Conservation (phyloP, 2,888 invertebrate genomes). For the Coelopa pilipes region DNA sequence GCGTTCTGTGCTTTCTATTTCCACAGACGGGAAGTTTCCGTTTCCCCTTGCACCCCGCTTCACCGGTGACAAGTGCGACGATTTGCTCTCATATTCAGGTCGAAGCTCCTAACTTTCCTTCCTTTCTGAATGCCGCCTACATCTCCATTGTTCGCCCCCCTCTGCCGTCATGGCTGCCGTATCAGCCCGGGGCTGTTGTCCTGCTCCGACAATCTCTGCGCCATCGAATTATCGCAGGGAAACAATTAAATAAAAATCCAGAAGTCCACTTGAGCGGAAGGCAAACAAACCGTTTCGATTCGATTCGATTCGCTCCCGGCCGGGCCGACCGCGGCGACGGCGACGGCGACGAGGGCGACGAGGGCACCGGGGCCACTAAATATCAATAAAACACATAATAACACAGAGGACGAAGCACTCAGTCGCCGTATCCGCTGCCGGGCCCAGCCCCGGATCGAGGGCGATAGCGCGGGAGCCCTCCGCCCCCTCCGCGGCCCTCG, state of each 20-base stretch:
- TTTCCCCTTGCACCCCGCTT: too few species aligned
- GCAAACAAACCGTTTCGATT: slow-evolving; percentile 20
- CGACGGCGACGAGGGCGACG: background rate
- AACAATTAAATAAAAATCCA: slow-evolving; percentile 55
- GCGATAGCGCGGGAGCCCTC: slow-evolving; percentile 3
- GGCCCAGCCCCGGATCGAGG: slow-evolving; percentile 30
- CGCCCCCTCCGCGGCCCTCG: background rate
- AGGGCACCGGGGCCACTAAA: slow-evolving; percentile 30
- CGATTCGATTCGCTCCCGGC: too few species aligned
- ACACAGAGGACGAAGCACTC: slow-evolving; percentile 27
- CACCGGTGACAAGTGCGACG: too few species aligned
- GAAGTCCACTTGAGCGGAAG: slow-evolving; percentile 41
- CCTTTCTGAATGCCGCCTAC: too few species aligned
- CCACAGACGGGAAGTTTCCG: too few species aligned
- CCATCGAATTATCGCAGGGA: slow-evolving; percentile 38
- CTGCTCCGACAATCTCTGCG: background rate
- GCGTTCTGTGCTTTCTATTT: too few species aligned
- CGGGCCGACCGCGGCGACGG: too few species aligned
- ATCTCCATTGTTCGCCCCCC: too few species aligned
- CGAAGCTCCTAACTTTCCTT: too few species aligned
- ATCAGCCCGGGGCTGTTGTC: too few species aligned
- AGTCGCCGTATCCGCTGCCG: background rate
- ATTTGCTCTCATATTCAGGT: too few species aligned
- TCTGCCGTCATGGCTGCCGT: too few species aligned
- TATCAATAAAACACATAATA: slow-evolving; percentile 42